phyloP scores from a whole-genome alignment of 2,888 invertebrate genomes.

The Agrotis segetum region DNA sequence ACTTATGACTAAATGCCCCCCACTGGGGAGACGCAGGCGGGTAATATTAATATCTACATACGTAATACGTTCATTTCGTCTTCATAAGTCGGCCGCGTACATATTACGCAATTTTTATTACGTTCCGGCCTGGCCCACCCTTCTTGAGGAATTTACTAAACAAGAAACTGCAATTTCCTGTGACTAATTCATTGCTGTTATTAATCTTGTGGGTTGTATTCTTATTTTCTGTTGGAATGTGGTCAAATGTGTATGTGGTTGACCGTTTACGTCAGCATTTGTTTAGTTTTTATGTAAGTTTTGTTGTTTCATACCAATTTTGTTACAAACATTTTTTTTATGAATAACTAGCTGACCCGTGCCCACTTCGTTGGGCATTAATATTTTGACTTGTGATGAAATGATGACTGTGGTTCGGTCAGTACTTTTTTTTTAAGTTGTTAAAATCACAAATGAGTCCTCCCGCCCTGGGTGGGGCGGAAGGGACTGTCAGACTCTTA shows the following conservation, averaged over 20 bases:
- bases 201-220: constrained; percentile 82
- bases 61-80: constrained; percentile 80
- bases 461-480: too few relatives aligned
- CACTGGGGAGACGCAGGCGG: constrained; percentile 65
- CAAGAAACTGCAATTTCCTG: constrained; percentile 85
- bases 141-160: constrained; percentile 81
- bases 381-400: too few relatives aligned
- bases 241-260: constrained; percentile 48
- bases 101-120: constrained; percentile 81
- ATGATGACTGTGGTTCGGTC: too few relatives aligned
- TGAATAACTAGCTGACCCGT: too few relatives aligned
- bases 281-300: constrained; percentile 24
- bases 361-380: too few relatives aligned
- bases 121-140: constrained; percentile 64
- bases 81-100: constrained; percentile 78
- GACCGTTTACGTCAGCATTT: constrained; percentile 36
- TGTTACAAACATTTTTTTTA: too few relatives aligned
- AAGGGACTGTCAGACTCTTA: too few relatives aligned
- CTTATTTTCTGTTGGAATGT: constrained; percentile 73
- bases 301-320: constrained; percentile 17
- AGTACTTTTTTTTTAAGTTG: too few relatives aligned
- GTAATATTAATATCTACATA: constrained; percentile 79
- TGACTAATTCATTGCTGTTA: constrained; percentile 83
- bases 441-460: too few relatives aligned
- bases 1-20: constrained; percentile 65